These are phyloP conservation scores for Nasonia longicornis DNA, from an alignment of 1,140 invertebrate genomes.

Conservation along the genomic window DNA sequence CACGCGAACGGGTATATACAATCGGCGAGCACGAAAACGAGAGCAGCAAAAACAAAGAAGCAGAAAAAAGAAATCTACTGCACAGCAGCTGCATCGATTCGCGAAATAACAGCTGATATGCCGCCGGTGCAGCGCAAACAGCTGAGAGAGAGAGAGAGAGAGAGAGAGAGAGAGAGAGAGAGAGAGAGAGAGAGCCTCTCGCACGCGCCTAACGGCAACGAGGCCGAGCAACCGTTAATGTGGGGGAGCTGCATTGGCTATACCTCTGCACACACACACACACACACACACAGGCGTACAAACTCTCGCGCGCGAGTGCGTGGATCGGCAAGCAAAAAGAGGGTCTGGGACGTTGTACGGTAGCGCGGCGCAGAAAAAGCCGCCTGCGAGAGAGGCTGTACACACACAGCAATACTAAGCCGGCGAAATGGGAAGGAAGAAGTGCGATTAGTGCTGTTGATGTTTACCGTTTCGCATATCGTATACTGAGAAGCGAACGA, in stretches of 20 bases:
- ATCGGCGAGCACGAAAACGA: neutral
- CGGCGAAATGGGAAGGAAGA: slow-evolving; percentile 1
- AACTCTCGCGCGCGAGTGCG: neutral
- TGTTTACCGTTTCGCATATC: neutral
- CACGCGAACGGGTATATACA: too few relatives aligned
- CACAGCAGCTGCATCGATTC: neutral
- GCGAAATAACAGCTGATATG: neutral
- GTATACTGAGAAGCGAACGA: neutral
- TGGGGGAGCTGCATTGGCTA: neutral
- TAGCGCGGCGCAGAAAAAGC: neutral
- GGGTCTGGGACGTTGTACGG: neutral
- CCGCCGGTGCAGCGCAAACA: neutral
- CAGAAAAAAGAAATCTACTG: neutral
- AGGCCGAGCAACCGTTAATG: neutral
- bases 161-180: neutral
- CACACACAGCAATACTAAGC: neutral
- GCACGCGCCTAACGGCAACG: neutral
- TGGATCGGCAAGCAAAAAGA: neutral
- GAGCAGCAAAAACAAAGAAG: neutral
- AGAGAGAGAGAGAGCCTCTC: neutral
- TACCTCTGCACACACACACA: neutral
- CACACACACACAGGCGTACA: neutral
- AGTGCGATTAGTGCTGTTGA: neutral
- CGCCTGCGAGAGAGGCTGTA: neutral
- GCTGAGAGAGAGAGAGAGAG: too few relatives aligned